Base-by-base conservation (phyloP, 2,797 vertebrate species). In the Aplochiton taeniatus region DNA sequence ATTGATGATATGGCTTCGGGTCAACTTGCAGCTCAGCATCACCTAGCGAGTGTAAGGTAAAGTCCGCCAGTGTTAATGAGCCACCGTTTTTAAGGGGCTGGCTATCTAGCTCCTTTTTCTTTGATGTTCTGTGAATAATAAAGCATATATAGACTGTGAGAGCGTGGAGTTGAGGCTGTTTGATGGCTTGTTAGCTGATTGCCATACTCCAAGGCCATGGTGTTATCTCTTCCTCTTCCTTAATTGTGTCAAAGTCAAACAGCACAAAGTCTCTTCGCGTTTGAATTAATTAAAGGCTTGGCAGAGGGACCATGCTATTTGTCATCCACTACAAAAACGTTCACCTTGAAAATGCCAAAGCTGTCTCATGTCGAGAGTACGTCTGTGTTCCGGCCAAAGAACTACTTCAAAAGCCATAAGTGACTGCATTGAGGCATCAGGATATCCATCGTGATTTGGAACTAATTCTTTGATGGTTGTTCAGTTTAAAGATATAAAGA, bases 131-230 rank as follows among this genome's bases (percentile, higher is more conserved):
- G 31, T 31, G 31, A 31, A 31, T 31, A 31, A 31, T 31, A 31
- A 52, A 17, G 14, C 50, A 52, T 16, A 16, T n/a, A 52, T 43
- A 58, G 60, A 41, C 66, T 58, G 57, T 67, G 17, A 54, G 48
- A 74, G 63, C 20, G 69, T 57, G 68, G 75, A 84, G 78, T 78
- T 83, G 70, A 18, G 60, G 66, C 50, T 51, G 77, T 85, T 82
- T 88, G 83, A 83, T 85, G 58, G 41, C 77, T 84, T 76, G 76
- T 86, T 80, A 86, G 73, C 74, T 74, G 84, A 78, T 84, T 84
- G 75, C 49, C 11, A 53, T 43, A 65, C 72, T 78, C 73, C 83
- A 84, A 87, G 85, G 84, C 84, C 65, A 44, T 20, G 4, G 55
- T 60, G 62, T 73, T 76, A 85, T 78, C 16, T 45, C 80, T 77